Base-by-base conservation (phyloP, 2,113 vertebrate genomes). In the Sminthopsis crassicaudata region DNA sequence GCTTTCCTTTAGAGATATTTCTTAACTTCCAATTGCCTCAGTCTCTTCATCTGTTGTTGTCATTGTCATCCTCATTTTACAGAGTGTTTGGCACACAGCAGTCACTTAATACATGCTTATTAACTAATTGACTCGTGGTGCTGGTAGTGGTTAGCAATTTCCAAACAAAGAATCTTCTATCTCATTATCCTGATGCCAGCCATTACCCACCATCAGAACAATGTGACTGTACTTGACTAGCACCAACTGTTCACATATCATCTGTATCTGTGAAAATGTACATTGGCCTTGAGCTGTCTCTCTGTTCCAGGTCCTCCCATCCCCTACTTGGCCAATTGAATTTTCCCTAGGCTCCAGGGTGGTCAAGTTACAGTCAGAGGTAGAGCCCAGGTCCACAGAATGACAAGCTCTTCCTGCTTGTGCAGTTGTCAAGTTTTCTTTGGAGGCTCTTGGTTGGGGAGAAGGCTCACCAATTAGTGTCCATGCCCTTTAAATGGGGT, bases 81-180 rank as follows among this genome's bases (percentile, higher is more conserved):
- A 30, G 26, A 30, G 26, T 8, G 4, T 1, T 53, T 46, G 91
- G 55, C 23, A 23, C 55, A 67, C 0, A 16, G 0, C 5, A 3
- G 2, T 8, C 0, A 0, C 9, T 6, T 27, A 14, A n/a, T 14
- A 10, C 67, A 27, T 91, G 7, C 5, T 36, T 10, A 1, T 0
- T 8, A 3, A 46, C n/a, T 48, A 7, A 48, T 48, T 7, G 2
- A 23, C 52, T 30, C 7, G 0, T n/a, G 60, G 16, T 53, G 16
- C 26, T 60, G 2, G 55, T 60, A 3, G 30, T n/a, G 30, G 36
- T n/a, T 42, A 42, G n/a, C 16, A 1, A 76, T 6, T 42, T 22
- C 36, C 36, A 76, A 16, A 16, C n/a, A n/a, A 42, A 2, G 30
- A 67, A 0, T 1, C 30, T 67, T 67, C 30, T 16, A 16, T 12